phyloP scores from a whole-genome alignment of 2,888 invertebrate species.

The Eristalis tenax region DNA sequence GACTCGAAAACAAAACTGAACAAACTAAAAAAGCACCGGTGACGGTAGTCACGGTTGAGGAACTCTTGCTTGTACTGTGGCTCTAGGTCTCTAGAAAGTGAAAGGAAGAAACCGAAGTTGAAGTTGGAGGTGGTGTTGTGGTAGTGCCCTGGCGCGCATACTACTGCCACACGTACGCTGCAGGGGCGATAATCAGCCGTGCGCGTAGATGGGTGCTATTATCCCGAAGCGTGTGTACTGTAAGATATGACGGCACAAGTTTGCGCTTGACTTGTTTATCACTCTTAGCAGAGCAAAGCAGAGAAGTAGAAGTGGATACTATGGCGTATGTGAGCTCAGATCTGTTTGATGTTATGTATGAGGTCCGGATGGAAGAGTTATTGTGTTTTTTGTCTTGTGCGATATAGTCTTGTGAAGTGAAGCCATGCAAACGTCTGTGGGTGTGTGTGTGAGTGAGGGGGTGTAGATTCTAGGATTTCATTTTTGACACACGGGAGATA shows the following conservation, averaged over 20 bases:
- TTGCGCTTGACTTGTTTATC: conserved; percentile 67
- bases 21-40: not conserved
- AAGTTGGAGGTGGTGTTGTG: conserved; percentile 9
- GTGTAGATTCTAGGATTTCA: not conserved
- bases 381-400: conserved; percentile 2
- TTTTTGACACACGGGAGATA: not conserved
- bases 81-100: conserved; percentile 41
- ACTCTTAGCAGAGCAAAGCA: conserved; percentile 4
- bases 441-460: not conserved
- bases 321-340: not conserved
- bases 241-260: conserved; percentile 56
- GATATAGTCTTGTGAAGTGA: not conserved
- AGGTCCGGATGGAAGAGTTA: conserved; percentile 40
- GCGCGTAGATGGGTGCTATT: conserved; percentile 61
- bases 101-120: conserved; percentile 60
- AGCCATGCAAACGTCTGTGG: not conserved
- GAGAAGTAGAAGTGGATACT: not conserved
- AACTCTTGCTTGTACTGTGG: not conserved
- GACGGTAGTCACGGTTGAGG: conserved; percentile 48
- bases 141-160: not conserved
- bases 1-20: not conserved
- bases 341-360: conserved; percentile 29
- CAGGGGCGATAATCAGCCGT: conserved; percentile 58
- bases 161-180: conserved; percentile 20
- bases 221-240: conserved; percentile 53